Base-by-base conservation (phyloP, 2,113 vertebrate species). In the Paramisgurnus dabryanus region DNA sequence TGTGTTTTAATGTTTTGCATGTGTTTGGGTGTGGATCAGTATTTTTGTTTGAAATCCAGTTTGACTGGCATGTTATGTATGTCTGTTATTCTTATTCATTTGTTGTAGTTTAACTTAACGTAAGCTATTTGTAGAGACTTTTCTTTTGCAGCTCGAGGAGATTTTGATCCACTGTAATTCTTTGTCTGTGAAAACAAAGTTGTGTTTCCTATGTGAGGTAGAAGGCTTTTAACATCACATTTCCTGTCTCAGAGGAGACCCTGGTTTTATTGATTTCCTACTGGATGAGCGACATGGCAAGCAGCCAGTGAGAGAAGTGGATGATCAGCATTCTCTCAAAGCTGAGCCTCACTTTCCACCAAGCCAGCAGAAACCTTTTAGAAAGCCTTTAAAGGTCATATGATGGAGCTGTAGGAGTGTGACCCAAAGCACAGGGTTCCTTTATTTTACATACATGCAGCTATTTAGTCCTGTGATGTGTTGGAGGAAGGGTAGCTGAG, bases 251-350 rank as follows among this genome's bases (percentile, higher is more conserved):
- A 39, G 43, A 64, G 73, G 45, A 64, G n/a, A 61, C n/a, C 57
- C 57, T 75, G 58, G 43, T 64, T 75, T 75, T 75, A 50, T 49
- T 75, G 73, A 45, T 75, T 75, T 75, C 58, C 73, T 63, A 60
- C 47, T 75, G 73, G 60, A 75, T 75, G 73, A 64, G 57, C 49
- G 73, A 63, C 73, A 75, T 75, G 40, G 73, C 58, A 75, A 75
- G 11, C 8, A 4, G 72, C 43, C 57, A 64, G 22, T 45, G 60
- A 43, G 58, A 75, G 22, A 75, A 64, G 43, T 64, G 72, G 73
- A 64, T 75, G 73, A 64, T 64, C 57, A 49, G 4, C 43, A n/a
- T 64, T 75, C 22, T n/a, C 43, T 10, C 49, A 22, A 63, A 49
- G 43, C 73, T 11, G 22, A 64, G 55, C 39, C 22, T 74, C 7